These are phyloP conservation scores for Eristalinus aeneus DNA, from an alignment of 2,888 invertebrate genomes.

Conservation along the genomic window DNA sequence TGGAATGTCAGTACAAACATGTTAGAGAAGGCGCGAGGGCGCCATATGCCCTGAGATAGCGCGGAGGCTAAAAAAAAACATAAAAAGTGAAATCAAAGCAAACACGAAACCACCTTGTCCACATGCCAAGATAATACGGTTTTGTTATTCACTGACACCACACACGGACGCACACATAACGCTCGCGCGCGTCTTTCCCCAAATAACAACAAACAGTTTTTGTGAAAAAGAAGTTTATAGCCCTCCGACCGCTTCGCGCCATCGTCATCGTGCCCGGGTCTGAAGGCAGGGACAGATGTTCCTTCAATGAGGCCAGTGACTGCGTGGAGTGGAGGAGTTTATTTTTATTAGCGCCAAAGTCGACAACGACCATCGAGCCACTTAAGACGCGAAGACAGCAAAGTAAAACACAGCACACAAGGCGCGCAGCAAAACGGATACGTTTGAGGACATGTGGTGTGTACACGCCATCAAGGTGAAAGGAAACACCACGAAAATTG, in stretches of 20 bases:
- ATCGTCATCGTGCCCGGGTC: not conserved
- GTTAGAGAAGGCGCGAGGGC: slow-evolving; percentile 14
- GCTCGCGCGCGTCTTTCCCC: slow-evolving; percentile 22
- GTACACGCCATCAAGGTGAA: slow-evolving; percentile 49
- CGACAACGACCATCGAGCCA: slow-evolving; percentile 31
- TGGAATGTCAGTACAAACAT: slow-evolving; percentile 40
- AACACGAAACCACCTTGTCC: slow-evolving; percentile 64
- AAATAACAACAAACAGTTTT: slow-evolving; percentile 60
- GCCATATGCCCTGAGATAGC: slow-evolving; percentile 50
- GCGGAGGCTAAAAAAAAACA: not conserved
- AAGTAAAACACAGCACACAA: slow-evolving; percentile 16
- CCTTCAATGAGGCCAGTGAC: slow-evolving; percentile 53
- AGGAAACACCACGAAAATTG: slow-evolving; percentile 15
- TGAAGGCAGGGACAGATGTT: slow-evolving; percentile 64
- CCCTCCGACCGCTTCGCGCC: slow-evolving; percentile 41
- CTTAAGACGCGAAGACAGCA: slow-evolving; percentile 12
- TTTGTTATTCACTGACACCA: slow-evolving; percentile 28
- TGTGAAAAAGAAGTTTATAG: slow-evolving; percentile 55
- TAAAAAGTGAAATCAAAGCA: slow-evolving; percentile 52
- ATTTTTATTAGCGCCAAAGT: slow-evolving; percentile 52
- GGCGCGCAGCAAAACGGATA: slow-evolving; percentile 17
- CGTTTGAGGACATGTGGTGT: slow-evolving; percentile 62
- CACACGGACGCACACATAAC: not conserved
- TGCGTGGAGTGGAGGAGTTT: slow-evolving; percentile 39
- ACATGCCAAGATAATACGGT: slow-evolving; percentile 34